Percentiles rank a stretch among this genome's conserved stretches.
Evolutionary conservation across 2,113 vertebrate genomes (phyloP).

Genomic region (Antigone vipio): DNA sequence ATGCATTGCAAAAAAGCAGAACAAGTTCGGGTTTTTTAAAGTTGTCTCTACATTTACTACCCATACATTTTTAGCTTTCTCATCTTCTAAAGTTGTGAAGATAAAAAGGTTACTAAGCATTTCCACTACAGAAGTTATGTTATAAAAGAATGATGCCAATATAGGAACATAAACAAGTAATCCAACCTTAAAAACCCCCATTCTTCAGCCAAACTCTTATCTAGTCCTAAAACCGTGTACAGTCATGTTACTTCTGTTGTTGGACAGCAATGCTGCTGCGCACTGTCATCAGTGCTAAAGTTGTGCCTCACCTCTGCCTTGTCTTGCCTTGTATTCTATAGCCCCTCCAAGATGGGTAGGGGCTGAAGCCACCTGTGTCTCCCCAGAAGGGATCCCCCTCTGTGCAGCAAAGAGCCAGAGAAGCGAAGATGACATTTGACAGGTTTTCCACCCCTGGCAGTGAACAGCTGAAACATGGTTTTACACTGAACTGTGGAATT

Average conservation of each 20-base stretch:
- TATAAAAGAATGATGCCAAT: neutral
- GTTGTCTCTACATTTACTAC: neutral
- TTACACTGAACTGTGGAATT: neutral
- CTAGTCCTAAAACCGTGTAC: fast-evolving
- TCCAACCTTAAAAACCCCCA: neutral
- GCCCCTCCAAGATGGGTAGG: neutral
- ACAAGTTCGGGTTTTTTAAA: fast-evolving
- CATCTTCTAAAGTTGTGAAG: neutral
- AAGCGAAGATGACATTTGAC: neutral
- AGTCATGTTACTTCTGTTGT: fast-evolving
- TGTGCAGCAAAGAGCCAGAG: neutral
- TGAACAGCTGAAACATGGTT: neutral
- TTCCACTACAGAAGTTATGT: neutral
- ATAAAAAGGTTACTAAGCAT: neutral
- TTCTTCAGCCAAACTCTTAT: neutral
- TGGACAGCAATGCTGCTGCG: fast-evolving
- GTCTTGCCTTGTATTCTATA: neutral
- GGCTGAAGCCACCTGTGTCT: neutral
- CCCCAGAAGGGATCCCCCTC: neutral
- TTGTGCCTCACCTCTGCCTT: neutral
- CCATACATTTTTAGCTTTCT: neutral
- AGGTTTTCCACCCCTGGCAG: neutral
- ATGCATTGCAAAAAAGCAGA: neutral
- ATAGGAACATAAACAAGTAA: neutral
- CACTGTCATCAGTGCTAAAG: neutral